These are phyloP conservation scores for Rallus crepitans DNA, from an alignment of 2,797 vertebrate species.

Conservation along the genomic window DNA sequence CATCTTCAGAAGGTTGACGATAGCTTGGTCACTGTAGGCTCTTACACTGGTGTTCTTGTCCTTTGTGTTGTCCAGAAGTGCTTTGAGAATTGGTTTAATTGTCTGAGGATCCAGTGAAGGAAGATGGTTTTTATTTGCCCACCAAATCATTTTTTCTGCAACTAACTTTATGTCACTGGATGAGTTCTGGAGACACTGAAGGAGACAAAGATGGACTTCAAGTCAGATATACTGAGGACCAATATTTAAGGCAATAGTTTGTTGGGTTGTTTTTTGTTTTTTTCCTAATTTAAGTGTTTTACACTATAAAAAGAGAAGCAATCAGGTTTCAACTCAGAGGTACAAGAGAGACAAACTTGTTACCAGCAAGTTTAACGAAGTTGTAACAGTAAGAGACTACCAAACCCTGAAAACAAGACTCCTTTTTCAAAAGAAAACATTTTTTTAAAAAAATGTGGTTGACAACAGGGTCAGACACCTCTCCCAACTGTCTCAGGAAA, in stretches of 20 bases:
- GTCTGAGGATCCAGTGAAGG: constrained; percentile 86
- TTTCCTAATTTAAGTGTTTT: neutral
- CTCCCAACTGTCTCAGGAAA: neutral
- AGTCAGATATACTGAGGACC: neutral
- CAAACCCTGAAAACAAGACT: neutral
- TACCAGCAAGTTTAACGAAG: neutral
- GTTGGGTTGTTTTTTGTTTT: too few relatives aligned
- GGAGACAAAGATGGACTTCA: neutral
- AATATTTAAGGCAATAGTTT: neutral
- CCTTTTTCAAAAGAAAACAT: neutral
- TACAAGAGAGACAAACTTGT: neutral
- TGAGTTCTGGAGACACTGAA: constrained; percentile 92
- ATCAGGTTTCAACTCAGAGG: neutral
- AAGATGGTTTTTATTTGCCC: constrained; percentile 89
- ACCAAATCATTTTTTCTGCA: constrained; percentile 96
- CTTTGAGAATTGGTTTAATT: constrained; percentile 94
- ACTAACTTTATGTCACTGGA: constrained; percentile 96
- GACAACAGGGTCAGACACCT: neutral
- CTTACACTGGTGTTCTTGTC: constrained; percentile 98
- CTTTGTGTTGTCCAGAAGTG: constrained; percentile 97
- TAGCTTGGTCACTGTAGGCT: constrained; percentile 95
- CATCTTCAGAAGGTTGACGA: constrained; percentile 92
- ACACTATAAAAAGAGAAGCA: neutral
- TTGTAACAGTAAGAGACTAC: neutral
- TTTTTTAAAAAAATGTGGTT: neutral